Conservation (phyloP, 2,113 vertebrate species). For the Chlorodrepanis virens region DNA sequence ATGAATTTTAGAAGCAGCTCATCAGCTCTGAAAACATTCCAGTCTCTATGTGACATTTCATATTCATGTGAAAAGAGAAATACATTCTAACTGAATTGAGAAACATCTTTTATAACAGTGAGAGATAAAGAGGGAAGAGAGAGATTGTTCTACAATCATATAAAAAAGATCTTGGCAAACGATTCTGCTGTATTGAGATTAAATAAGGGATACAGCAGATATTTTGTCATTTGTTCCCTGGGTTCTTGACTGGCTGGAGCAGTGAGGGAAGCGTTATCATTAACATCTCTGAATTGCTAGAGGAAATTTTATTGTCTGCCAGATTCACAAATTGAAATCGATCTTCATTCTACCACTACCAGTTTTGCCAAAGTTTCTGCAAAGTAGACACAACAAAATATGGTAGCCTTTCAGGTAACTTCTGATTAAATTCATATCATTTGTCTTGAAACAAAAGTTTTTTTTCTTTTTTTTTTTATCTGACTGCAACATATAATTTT, state of each 20-base stretch:
- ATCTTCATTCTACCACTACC: conserved; percentile 30
- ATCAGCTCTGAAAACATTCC: not conserved
- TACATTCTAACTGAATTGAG: not conserved
- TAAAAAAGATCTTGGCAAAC: not conserved
- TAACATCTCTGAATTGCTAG: conserved; percentile 23
- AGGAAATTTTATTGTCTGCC: conserved; percentile 49
- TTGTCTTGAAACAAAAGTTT: conserved; percentile 84
- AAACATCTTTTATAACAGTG: not conserved
- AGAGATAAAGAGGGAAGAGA: not conserved
- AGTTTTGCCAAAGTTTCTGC: conserved; percentile 57
- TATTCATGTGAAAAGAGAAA: not conserved
- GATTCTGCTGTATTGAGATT: not conserved
- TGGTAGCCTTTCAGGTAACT: conserved; percentile 63
- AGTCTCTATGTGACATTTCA: not conserved
- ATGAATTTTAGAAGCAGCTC: not conserved
- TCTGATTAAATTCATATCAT: conserved; percentile 82
- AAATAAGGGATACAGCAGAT: not conserved
- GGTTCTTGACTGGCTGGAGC: not conserved
- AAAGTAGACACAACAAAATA: conserved; percentile 18
- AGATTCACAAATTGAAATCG: conserved; percentile 63
- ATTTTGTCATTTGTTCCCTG: not conserved
- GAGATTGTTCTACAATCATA: not conserved
- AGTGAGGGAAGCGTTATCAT: not conserved
- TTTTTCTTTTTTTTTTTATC: conserved; percentile 62
- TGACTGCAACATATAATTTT: conserved; percentile 83